Base-by-base conservation (phyloP, 1,140 invertebrate genomes). In the Nylanderia fulva region DNA sequence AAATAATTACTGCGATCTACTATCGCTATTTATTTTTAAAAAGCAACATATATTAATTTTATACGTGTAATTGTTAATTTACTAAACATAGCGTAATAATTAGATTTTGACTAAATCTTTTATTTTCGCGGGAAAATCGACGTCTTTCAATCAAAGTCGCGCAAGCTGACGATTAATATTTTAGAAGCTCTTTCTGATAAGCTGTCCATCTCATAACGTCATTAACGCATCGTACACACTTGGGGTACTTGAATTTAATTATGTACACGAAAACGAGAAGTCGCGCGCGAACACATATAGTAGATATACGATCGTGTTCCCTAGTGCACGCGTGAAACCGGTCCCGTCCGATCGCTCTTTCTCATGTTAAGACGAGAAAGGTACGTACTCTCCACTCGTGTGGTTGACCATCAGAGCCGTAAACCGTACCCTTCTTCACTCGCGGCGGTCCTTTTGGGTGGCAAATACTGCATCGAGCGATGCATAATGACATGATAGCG, bases 281-380 rank as follows among this genome's bases (percentile, higher is more conserved):
- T 82, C 36, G 39, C 18, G 15, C 21, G 66, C 27, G 64, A 52
- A 36, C 52, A 3, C 11, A 39, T 15, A 24, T 18, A 64, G 29
- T 61, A 27, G 36, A 82, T 18, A 48, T 39, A 45, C 36, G 66
- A 72, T 82, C 66, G 36, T 58, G 66, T 82, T 68, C 42, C 36
- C 66, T 71, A n/a, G n/a, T n/a, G n/a, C n/a, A n/a, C n/a, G n/a
- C 66, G 84, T 64, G 72, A 58, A 89, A 89, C 88, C 88, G 87
- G 88, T 88, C 84, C 71, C 54, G 69, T 56, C 69, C 72, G 84
- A 88, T 58, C 80, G 76, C 84, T 76, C 56, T 88, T 89, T 88
- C 87, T 88, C 84, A 84, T 84, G 87, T 86, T 72, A 48, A 63
- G 29, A 56, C 54, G 69, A 71, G 52, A 36, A 72, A 75, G 36